Evolutionary conservation across 2,113 vertebrate species (phyloP).

Genomic region (Clarias magur): DNA sequence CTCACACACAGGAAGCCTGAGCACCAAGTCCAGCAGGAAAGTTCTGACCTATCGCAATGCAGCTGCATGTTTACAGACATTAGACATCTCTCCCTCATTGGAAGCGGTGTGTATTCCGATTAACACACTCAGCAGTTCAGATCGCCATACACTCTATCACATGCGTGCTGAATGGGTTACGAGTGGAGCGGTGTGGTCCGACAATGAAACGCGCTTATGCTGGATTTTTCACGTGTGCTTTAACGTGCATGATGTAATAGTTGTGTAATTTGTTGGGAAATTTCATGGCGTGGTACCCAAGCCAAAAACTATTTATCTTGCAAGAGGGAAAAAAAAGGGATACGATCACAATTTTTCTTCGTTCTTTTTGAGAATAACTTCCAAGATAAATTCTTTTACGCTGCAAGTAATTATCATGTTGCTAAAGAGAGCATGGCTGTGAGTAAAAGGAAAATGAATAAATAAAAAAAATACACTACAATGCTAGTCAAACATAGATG

Average conservation of each 20-base stretch:
- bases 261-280: neutral
- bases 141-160: neutral
- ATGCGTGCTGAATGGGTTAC: neutral
- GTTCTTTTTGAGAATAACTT: neutral
- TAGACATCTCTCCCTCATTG: neutral
- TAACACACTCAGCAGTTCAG: neutral
- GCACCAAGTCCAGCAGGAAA: conserved; percentile 49
- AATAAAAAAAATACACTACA: too few relatives aligned
- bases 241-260: neutral
- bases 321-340: neutral
- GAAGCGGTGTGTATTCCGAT: conserved; percentile 32
- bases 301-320: neutral
- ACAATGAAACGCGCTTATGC: too few relatives aligned
- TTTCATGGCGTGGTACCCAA: neutral
- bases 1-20: conserved; percentile 38
- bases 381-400: neutral
- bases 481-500: neutral
- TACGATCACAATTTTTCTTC: neutral
- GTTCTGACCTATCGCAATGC: conserved; percentile 16
- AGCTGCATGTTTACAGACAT: conserved; percentile 36
- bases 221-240: neutral
- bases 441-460: neutral
- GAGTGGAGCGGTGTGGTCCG: neutral
- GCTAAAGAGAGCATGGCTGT: neutral
- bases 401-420: neutral